Conservation (phyloP, 2,113 vertebrate genomes). For the Sphaerodactylus townsendi region DNA sequence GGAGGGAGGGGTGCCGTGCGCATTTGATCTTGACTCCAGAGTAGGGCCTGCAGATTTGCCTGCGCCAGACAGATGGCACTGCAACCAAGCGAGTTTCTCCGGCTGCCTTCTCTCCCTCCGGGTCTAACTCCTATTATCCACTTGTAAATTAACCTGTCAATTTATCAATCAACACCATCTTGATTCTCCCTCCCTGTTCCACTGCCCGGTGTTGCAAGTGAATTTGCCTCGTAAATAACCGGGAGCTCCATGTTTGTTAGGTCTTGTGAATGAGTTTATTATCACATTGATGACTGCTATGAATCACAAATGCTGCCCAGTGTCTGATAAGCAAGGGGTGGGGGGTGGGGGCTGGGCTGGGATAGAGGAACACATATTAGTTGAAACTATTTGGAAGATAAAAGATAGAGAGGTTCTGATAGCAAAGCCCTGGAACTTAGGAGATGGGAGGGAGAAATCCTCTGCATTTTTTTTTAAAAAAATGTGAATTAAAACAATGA, state of each 20-base stretch:
- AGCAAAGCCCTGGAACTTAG: slow-evolving; percentile 74
- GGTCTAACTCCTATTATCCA: slow-evolving; percentile 96
- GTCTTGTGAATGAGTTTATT: slow-evolving; percentile 98
- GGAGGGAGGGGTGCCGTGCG: background rate
- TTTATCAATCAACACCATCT: slow-evolving; percentile 99
- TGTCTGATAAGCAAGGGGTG: slow-evolving; percentile 84
- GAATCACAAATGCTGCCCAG: slow-evolving; percentile 96
- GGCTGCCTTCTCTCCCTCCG: slow-evolving; percentile 77
- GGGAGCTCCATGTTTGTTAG: slow-evolving; percentile 91
- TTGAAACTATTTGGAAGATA: slow-evolving; percentile 84
- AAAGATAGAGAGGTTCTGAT: slow-evolving; percentile 78
- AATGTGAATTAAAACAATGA: background rate
- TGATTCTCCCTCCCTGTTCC: slow-evolving; percentile 90
- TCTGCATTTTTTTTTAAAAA: slow-evolving; percentile 18
- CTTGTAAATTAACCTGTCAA: slow-evolving; percentile 99
- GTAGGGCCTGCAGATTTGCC: slow-evolving; percentile 79
- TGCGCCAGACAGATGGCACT: slow-evolving; percentile 97
- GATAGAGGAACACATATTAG: slow-evolving; percentile 68
- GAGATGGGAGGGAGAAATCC: slow-evolving; percentile 9
- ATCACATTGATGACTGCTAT: slow-evolving; percentile 98
- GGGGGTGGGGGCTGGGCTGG: too few species aligned
- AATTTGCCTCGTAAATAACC: slow-evolving; percentile 93
- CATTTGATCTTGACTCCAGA: slow-evolving; percentile 27
- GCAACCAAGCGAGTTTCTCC: slow-evolving; percentile 87
- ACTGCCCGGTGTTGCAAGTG: slow-evolving; percentile 81